Conservation (phyloP, 2,113 vertebrate genomes). For the Halichoerus grypus region DNA sequence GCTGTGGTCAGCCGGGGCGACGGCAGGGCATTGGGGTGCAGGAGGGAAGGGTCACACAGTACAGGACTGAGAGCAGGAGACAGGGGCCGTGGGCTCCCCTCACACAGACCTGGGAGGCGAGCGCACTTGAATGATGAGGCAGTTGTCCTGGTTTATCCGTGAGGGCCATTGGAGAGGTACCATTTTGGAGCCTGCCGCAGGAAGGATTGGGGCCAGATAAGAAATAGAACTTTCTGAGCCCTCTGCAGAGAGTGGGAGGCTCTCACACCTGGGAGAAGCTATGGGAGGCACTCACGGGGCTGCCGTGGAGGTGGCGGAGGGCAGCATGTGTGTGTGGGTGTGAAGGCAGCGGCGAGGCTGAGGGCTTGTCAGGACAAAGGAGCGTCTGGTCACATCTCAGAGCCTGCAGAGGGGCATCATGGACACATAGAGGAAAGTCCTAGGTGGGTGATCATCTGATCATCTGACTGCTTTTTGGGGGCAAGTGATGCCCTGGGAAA, state of each 20-base stretch:
- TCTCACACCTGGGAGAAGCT: neutral
- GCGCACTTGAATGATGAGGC: neutral
- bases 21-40: neutral
- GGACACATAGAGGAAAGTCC: neutral
- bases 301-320: neutral
- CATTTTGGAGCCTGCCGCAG: neutral
- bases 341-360: neutral
- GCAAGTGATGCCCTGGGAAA: slow-evolving; percentile 70
- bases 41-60: neutral
- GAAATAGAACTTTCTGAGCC: neutral
- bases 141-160: neutral
- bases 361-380: neutral
- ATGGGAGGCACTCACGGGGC: neutral
- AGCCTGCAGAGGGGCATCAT: neutral
- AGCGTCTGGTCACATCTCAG: neutral
- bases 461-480: slow-evolving; percentile 73
- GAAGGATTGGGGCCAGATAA: slow-evolving; percentile 12
- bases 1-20: neutral
- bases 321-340: neutral
- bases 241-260: neutral
- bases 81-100: neutral
- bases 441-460: neutral
- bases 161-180: neutral
- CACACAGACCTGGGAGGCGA: neutral
- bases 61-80: neutral